Percentiles rank a stretch among this genome's conserved stretches.
Conservation (phyloP, 2,888 invertebrate genomes). For the Aphrophora alni region DNA sequence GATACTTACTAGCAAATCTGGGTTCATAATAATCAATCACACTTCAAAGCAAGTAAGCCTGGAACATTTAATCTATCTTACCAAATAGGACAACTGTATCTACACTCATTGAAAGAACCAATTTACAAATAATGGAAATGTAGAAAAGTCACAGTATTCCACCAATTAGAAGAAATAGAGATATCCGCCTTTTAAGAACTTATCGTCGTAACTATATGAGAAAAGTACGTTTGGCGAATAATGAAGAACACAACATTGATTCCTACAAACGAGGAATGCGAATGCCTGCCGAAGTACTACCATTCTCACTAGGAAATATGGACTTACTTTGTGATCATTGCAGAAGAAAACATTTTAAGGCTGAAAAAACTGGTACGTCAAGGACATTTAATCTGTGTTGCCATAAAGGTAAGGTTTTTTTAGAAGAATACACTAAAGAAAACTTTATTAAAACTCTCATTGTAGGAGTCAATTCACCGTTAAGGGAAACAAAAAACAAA, state of each 20-base stretch:
- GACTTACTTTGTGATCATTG: neutral
- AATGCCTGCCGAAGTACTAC: constrained; percentile 12
- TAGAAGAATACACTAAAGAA: neutral
- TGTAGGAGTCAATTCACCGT: constrained; percentile 6
- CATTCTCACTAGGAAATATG: neutral
- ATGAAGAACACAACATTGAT: neutral
- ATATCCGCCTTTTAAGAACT: neutral
- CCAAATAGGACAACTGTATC: too few relatives aligned
- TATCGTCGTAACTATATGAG: neutral
- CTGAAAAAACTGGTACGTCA: neutral
- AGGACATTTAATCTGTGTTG: neutral
- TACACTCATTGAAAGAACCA: too few relatives aligned
- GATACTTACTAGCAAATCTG: too few relatives aligned
- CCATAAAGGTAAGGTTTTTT: constrained; percentile 7
- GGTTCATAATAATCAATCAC: too few relatives aligned
- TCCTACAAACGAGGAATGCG: constrained; percentile 11
- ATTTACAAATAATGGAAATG: too few relatives aligned
- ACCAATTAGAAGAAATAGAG: constrained; percentile 11
- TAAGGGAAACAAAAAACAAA: neutral
- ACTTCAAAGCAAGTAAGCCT: too few relatives aligned
- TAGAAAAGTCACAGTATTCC: neutral
- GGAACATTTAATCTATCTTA: too few relatives aligned
- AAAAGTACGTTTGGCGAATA: neutral
- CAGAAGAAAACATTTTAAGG: neutral
- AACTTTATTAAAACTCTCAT: constrained; percentile 1